Conservation (phyloP, 2,113 vertebrate genomes). For the Brienomyrus brachyistius region DNA sequence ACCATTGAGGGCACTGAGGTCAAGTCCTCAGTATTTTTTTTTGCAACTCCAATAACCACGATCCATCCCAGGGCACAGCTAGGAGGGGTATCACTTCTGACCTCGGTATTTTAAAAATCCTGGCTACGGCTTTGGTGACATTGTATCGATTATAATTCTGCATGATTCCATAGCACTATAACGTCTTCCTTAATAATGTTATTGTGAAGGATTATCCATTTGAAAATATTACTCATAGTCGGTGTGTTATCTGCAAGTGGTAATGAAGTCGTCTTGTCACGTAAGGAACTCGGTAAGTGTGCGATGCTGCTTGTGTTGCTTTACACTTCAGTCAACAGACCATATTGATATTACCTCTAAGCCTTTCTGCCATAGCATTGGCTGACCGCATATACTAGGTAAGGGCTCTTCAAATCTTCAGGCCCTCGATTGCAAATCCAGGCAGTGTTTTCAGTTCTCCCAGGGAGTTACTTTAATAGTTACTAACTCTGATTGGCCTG, state of each 20-base stretch:
- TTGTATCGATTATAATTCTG: background rate
- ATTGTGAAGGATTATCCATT: background rate
- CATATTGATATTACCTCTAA: background rate
- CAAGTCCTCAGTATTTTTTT: too few relatives aligned
- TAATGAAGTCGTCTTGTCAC: background rate
- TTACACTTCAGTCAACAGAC: background rate
- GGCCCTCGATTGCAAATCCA: background rate
- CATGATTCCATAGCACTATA: background rate
- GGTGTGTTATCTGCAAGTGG: background rate
- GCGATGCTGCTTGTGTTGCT: background rate
- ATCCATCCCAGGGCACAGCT: too few relatives aligned
- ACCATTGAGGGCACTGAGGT: too few relatives aligned
- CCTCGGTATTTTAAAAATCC: too few relatives aligned
- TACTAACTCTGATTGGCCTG: background rate
- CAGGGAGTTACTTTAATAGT: background rate
- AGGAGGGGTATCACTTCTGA: too few relatives aligned
- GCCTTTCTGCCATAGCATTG: background rate
- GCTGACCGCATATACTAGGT: background rate
- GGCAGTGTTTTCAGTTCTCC: background rate
- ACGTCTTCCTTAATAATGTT: slow-evolving; percentile 1
- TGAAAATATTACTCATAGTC: background rate
- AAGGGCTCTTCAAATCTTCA: background rate
- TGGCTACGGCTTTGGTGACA: background rate
- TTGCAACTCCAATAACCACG: too few relatives aligned
- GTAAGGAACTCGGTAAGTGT: background rate